Evolutionary conservation across 2,797 vertebrate genomes (phyloP).

Genomic region (Pipistrellus nathusii): DNA sequence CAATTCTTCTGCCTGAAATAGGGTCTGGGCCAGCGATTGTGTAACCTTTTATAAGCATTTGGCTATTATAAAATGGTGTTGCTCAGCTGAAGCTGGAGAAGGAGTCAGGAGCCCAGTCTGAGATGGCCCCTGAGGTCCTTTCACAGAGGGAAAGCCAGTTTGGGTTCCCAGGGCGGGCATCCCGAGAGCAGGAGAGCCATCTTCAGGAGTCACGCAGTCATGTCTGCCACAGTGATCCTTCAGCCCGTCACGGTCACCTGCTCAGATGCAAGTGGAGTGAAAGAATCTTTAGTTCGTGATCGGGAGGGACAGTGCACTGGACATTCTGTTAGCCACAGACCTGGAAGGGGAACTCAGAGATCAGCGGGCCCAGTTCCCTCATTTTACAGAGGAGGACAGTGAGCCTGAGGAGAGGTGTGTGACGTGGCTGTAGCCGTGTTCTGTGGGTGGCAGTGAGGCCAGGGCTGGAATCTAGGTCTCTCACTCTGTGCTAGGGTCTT

Average conservation of each 20-base stretch:
- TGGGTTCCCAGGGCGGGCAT: background rate
- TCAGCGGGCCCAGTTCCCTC: background rate
- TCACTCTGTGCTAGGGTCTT: background rate
- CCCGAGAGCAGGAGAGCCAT: background rate
- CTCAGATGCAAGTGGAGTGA: background rate
- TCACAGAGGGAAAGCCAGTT: background rate
- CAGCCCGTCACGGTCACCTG: background rate
- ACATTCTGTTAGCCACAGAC: background rate
- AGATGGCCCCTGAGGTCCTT: background rate
- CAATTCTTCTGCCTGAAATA: background rate
- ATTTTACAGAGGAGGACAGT: background rate
- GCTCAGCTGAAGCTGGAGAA: background rate
- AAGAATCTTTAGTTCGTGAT: background rate
- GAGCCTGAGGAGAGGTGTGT: background rate
- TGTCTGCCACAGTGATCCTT: background rate
- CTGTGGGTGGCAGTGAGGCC: background rate
- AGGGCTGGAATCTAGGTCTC: background rate
- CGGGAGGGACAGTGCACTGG: background rate
- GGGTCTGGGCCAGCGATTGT: background rate
- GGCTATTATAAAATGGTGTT: background rate
- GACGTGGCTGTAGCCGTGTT: accelerated
- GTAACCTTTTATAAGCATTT: background rate
- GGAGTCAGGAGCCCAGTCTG: background rate
- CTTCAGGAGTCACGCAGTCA: background rate
- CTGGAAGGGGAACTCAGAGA: background rate